Evolutionary conservation across 2,888 invertebrate species (phyloP).

Genomic region (Idaea dimidiata): DNA sequence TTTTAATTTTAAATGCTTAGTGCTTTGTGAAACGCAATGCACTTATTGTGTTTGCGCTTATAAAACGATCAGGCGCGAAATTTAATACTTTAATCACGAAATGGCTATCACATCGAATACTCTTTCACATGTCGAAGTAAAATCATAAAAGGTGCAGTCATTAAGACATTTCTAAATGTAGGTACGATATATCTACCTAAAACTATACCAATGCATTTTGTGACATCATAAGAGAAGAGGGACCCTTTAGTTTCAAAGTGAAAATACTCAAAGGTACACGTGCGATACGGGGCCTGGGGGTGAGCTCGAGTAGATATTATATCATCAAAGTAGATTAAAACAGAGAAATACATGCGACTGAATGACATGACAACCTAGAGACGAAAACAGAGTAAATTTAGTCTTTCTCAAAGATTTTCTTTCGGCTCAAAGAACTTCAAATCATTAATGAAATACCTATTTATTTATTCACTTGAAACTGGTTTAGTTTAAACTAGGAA

Average conservation of each 20-base stretch:
- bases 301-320: neutral
- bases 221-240: constrained; percentile 5
- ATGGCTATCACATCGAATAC: neutral
- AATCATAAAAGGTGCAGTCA: neutral
- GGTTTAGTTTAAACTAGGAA: too few relatives aligned
- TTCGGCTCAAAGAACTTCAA: neutral
- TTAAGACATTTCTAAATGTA: neutral
- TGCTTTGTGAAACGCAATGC: neutral
- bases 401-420: too few relatives aligned
- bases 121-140: neutral
- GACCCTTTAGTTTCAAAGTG: constrained; percentile 16
- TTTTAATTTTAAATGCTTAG: too few relatives aligned
- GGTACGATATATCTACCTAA: neutral
- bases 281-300: neutral
- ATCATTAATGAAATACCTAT: too few relatives aligned
- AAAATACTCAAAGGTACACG: constrained; percentile 3
- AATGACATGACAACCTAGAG: too few relatives aligned
- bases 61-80: neutral
- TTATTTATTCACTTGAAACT: too few relatives aligned
- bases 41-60: neutral
- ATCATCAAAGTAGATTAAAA: neutral
- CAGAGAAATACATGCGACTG: too few relatives aligned
- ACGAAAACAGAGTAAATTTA: too few relatives aligned
- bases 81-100: neutral
- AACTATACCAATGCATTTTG: constrained; percentile 10